Conservation (phyloP, 2,113 vertebrate species). For the Propithecus coquereli region DNA sequence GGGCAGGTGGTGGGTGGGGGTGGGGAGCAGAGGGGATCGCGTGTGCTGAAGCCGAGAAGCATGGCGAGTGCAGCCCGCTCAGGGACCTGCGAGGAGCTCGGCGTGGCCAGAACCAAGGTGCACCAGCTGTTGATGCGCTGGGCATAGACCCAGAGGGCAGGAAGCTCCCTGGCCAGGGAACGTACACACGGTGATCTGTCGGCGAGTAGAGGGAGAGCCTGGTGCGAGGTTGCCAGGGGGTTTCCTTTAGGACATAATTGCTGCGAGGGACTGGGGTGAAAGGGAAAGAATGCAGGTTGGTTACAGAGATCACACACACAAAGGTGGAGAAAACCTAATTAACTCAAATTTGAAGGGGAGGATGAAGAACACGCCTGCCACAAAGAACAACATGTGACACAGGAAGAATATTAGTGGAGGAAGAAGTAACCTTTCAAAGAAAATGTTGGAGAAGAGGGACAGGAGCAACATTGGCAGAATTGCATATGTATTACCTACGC, state of each 20-base stretch:
- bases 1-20: accelerated
- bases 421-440: not conserved
- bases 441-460: not conserved
- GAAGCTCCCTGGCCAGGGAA: not conserved
- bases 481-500: not conserved
- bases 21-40: not conserved
- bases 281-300: not conserved
- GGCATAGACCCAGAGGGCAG: not conserved
- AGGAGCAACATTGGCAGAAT: not conserved
- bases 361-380: not conserved
- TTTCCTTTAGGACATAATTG: not conserved
- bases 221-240: not conserved
- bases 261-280: not conserved
- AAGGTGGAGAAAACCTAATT: not conserved
- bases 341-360: not conserved
- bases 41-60: not conserved
- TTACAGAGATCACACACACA: not conserved
- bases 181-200: not conserved
- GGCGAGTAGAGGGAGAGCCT: not conserved
- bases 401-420: not conserved
- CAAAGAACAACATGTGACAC: not conserved
- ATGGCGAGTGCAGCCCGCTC: not conserved
- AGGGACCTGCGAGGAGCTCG: not conserved
- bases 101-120: not conserved
- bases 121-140: not conserved